phyloP scores from a whole-genome alignment of 2,113 vertebrate genomes.

The Odocoileus hemionus region DNA sequence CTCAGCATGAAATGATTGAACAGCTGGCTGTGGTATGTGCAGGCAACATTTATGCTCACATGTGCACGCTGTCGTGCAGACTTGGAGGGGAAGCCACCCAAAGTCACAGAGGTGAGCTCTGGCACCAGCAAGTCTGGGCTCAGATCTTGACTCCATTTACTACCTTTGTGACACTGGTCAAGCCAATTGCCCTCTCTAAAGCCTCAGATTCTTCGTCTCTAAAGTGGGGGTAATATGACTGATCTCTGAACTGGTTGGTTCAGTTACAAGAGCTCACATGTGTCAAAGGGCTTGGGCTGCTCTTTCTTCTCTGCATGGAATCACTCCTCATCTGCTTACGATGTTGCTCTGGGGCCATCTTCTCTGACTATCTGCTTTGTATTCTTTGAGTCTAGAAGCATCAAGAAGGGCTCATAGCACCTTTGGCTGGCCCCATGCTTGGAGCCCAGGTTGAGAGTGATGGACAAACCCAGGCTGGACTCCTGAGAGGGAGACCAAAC shows the following conservation, averaged over 20 bases:
- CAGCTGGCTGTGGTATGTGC: neutral
- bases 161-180: neutral
- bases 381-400: neutral
- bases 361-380: neutral
- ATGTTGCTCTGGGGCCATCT: neutral
- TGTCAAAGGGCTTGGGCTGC: neutral
- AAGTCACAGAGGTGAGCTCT: neutral
- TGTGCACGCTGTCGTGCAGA: neutral
- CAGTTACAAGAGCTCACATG: neutral
- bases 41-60: no score
- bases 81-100: neutral
- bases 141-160: neutral
- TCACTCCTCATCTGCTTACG: neutral
- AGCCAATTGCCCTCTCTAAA: neutral
- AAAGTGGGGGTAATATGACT: neutral
- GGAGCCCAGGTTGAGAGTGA: neutral
- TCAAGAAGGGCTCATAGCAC: neutral
- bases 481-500: neutral
- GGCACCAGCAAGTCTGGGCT: neutral
- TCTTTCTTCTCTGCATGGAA: neutral
- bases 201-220: neutral
- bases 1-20: neutral
- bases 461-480: neutral
- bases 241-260: neutral
- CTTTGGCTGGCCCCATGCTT: neutral